A percentile compares a stretch with the other conserved stretches of the same genome.
Conservation (phyloP, 2,888 invertebrate species). For the Strigamia transsilvanica region DNA sequence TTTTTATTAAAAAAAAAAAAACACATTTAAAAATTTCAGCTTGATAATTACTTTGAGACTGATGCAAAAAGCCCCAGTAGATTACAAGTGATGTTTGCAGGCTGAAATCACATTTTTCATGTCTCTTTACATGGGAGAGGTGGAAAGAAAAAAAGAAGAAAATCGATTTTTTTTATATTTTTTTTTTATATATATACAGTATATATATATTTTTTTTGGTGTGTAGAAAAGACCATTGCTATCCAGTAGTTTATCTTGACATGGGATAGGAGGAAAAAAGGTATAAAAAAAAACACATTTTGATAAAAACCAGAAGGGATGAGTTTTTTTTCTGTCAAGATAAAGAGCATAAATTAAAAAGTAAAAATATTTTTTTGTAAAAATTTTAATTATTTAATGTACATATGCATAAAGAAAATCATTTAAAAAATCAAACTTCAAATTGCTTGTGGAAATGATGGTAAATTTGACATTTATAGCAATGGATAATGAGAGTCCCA, state of each 20-base stretch:
- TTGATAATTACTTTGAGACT: conserved; percentile 28
- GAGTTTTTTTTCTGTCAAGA: background rate
- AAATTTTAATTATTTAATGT: too few relatives aligned
- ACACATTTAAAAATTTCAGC: background rate
- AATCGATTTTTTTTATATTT: background rate
- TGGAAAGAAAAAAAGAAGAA: background rate
- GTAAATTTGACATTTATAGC: too few relatives aligned
- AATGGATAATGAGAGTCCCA: too few relatives aligned
- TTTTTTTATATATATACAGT: too few relatives aligned
- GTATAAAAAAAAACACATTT: conserved; percentile 9
- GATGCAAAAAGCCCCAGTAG: conserved; percentile 19
- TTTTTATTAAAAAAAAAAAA: too few relatives aligned
- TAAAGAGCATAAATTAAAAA: background rate
- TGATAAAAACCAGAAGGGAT: background rate
- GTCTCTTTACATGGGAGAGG: conserved; percentile 7
- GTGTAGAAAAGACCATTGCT: conserved; percentile 4
- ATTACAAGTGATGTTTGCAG: conserved; percentile 10
- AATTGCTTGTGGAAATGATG: too few relatives aligned
- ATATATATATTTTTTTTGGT: too few relatives aligned
- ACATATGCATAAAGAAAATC: too few relatives aligned
- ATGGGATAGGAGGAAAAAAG: background rate
- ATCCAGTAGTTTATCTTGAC: conserved; percentile 2
- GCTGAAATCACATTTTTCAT: conserved; percentile 24
- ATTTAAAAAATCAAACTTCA: too few relatives aligned
- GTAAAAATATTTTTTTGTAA: background rate